Evolutionary conservation across 92 coral and sea anemone species (phyloP).

Genomic region (Siderastrea siderea): DNA sequence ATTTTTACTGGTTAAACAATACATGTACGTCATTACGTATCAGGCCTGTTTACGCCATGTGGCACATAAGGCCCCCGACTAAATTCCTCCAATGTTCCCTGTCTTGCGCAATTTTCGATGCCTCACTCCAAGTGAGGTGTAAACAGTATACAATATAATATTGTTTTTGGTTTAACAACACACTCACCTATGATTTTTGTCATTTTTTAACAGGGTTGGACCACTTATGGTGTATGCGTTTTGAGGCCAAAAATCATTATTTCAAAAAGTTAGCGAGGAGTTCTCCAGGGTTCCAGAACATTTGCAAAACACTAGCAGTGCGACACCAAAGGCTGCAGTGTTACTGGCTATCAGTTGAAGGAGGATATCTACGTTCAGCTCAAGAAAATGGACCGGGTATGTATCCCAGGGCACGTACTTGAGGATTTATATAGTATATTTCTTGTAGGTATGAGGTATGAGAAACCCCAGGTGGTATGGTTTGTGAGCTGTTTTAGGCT

Average conservation of each 20-base stretch:
- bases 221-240: conserved; percentile 38
- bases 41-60: too few relatives aligned
- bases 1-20: too few relatives aligned
- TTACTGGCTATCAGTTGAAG: conserved; percentile 16
- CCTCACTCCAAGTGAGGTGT: too few relatives aligned
- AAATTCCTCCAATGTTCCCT: too few relatives aligned
- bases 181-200: too few relatives aligned
- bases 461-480: too few relatives aligned
- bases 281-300: conserved; percentile 17
- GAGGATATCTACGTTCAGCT: background rate
- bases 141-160: too few relatives aligned
- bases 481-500: too few relatives aligned
- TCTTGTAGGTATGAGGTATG: background rate
- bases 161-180: too few relatives aligned
- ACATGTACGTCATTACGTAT: too few relatives aligned
- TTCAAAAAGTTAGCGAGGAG: conserved; percentile 30
- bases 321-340: conserved; percentile 37
- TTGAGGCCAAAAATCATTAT: conserved; percentile 29
- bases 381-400: conserved; percentile 1
- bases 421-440: background rate
- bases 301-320: conserved; percentile 15
- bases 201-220: background rate
- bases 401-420: background rate
- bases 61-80: too few relatives aligned
- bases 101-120: too few relatives aligned